These are phyloP conservation scores for Monochamus saltuarius DNA, from an alignment of 1,140 invertebrate genomes.

Conservation along the genomic window DNA sequence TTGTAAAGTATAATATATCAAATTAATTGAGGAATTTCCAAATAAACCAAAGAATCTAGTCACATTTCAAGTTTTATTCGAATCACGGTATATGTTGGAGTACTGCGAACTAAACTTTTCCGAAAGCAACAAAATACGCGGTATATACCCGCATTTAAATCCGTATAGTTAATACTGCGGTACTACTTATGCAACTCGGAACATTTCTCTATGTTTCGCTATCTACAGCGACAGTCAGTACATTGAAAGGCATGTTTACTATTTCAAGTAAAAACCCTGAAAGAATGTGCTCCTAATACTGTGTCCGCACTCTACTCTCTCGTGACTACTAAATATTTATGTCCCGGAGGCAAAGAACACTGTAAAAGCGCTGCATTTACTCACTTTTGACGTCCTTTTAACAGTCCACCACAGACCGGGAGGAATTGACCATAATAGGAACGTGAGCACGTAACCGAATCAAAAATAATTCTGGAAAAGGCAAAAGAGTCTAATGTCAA, in stretches of 20 bases:
- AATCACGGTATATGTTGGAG: too few species aligned
- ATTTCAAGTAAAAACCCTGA: neutral
- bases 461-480: neutral
- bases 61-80: too few species aligned
- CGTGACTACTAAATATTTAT: constrained; percentile 16
- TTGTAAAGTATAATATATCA: too few species aligned
- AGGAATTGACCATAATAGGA: neutral
- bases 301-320: neutral
- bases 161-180: too few species aligned
- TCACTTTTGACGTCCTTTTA: neutral
- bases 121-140: too few species aligned
- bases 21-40: too few species aligned
- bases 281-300: constrained; percentile 15
- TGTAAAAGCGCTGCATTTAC: neutral
- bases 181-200: too few species aligned
- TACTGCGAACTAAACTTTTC: too few species aligned
- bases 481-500: neutral
- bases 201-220: too few species aligned
- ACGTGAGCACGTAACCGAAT: too few species aligned
- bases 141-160: too few species aligned
- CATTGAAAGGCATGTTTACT: constrained; percentile 7
- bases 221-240: neutral
- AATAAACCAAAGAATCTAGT: too few species aligned
- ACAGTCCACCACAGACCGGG: neutral
- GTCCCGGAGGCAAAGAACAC: neutral